phyloP scores from a whole-genome alignment of 2,888 invertebrate genomes.

The Torymus texanus region DNA sequence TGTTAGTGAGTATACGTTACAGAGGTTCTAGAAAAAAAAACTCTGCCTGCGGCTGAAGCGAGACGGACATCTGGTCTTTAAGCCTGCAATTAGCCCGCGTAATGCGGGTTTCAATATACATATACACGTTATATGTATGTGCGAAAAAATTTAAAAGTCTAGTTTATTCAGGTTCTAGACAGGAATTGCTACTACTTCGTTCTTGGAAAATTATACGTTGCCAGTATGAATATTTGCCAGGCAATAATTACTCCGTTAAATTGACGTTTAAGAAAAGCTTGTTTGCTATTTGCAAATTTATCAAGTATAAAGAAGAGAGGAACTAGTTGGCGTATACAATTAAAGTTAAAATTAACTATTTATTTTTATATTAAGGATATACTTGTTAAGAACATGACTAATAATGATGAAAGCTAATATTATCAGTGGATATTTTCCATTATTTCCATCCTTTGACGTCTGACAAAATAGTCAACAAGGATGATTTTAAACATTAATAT shows the following conservation, averaged over 20 bases:
- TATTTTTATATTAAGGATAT: too few relatives aligned
- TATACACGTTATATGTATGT: background rate
- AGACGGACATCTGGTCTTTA: constrained; percentile 23
- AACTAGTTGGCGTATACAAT: too few relatives aligned
- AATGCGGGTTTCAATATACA: constrained; percentile 12
- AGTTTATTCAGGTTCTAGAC: constrained; percentile 24
- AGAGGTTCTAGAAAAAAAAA: background rate
- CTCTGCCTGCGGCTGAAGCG: background rate
- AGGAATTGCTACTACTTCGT: constrained; percentile 17
- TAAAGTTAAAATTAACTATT: too few relatives aligned
- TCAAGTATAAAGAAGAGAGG: background rate
- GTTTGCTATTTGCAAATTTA: background rate
- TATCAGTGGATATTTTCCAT: too few relatives aligned
- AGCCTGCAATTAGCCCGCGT: constrained; percentile 36
- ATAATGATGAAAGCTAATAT: too few relatives aligned
- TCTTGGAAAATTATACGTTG: constrained; percentile 26
- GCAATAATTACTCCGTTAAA: constrained; percentile 29
- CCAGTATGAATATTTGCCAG: constrained; percentile 21
- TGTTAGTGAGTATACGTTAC: background rate
- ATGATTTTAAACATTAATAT: too few relatives aligned
- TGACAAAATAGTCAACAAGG: too few relatives aligned
- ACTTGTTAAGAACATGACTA: too few relatives aligned
- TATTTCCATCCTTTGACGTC: too few relatives aligned
- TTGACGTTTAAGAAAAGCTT: constrained; percentile 20
- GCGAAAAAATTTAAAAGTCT: constrained; percentile 29